Base-by-base conservation (phyloP, 1,140 invertebrate genomes). In the Anastatus disparis region DNA sequence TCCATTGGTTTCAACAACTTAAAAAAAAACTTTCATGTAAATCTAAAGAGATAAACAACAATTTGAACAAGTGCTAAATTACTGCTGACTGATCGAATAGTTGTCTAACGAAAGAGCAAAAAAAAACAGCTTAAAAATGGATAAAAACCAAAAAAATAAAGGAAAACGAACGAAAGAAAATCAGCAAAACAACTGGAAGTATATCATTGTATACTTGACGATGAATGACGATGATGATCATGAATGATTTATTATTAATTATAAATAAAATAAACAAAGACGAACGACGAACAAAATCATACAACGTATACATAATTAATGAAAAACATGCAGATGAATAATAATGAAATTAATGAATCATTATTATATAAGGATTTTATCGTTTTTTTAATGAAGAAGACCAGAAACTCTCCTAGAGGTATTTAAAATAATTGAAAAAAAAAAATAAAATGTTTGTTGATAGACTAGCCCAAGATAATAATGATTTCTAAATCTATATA, bases 321-420 rank as follows among this genome's bases (percentile, higher is more conserved):
- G 22, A 46, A 17, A 9, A 75, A 75, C 26, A 48, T 61, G 24
- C 24, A 24, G 15, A 42, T 13, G 20, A 58, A n/a, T 22, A 15
- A 9, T 27, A 1, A 42, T 27, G 9, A 13, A 42, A 12, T n/a
- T n/a, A n/a, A n/a, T n/a, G n/a, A n/a, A n/a, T n/a, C n/a, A n/a
- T n/a, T n/a, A n/a, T n/a, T n/a, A 15, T 27, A 53, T 29, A 26
- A 27, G 2, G 17, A n/a, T n/a, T n/a, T n/a, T n/a, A n/a, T n/a
- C n/a, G n/a, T 53, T 27, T 26, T 27, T 15, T 27, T 59, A 12
- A 8, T 13, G 7, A 29, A 74, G 73, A 78, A 81, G 82, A 84
- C 82, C 82, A 84, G 61, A 80, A 84, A 83, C 80, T 82, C 72
- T 83, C 81, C 78, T 81, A 80, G 81, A 83, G 42, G 29, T n/a